Evolutionary conservation across 2,797 vertebrate species (phyloP), one percentile per base, ranked within the genome.

Genomic region (Oophaga sylvatica): DNA sequence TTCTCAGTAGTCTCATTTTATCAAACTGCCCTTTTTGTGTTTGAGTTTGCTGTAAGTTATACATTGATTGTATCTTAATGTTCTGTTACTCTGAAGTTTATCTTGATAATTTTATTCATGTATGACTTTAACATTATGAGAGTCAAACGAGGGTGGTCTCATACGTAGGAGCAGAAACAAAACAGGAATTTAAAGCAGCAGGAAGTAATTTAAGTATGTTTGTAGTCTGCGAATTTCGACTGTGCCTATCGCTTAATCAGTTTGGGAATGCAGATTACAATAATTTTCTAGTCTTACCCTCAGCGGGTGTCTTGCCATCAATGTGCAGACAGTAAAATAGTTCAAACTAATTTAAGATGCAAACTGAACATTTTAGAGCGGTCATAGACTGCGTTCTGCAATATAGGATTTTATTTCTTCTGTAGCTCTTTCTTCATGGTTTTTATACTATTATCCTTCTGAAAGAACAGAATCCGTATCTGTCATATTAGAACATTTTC

Each of bases 211-310:
- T 94, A 91, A 92, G 91, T 92, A 92, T 91, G 91, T 94, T 93
- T 93, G 88, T 88, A 91, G 90, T 94, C 90, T 92, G 93, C 93
- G 93, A 92, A 91, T 91, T 92, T 94, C 94, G 92, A 90, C 93
- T 94, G 93, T 94, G 94, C 90, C 92, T 93, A 93, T 93, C 92
- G 92, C 90, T 93, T 89, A 87, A 93, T 93, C 93, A 92, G 90
- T 94, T 95, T 94, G 91, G 85, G 89, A 92, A 94, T 92, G 90
- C 81, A 94, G 92, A 94, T 95, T 93, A 93, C 92, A 94, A 94
- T 94, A 93, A 94, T 94, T 94, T 94, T 91, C 91, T 92, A 92
- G 93, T 93, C 93, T 93, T 89, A 53, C 86, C 91, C 91, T 2
- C 94, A 94, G 93, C 92, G 93, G 92, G 94, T 85, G 90, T 89